Conservation (phyloP, 2,888 invertebrate species). For the Linnaemya tessellans region DNA sequence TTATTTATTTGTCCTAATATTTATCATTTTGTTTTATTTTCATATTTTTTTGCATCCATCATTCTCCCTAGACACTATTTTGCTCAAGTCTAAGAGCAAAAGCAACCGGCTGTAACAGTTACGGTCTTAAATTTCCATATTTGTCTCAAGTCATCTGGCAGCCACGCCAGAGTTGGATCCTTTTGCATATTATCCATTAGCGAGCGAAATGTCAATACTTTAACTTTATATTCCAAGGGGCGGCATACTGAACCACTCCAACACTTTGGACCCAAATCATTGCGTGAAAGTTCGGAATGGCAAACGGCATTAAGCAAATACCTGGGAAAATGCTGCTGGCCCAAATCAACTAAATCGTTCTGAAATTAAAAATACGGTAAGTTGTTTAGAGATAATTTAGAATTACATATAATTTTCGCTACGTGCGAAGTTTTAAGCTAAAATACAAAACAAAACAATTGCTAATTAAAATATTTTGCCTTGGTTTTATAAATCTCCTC, state of each 20-base stretch:
- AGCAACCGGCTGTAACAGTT: conserved; percentile 82
- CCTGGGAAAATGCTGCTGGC: conserved; percentile 80
- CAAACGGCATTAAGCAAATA: conserved; percentile 82
- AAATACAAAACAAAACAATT: too few relatives aligned
- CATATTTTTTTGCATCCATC: background rate
- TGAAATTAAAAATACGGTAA: conserved; percentile 61
- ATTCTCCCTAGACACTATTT: background rate
- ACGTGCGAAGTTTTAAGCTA: too few relatives aligned
- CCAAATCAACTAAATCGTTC: conserved; percentile 81
- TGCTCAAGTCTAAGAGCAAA: conserved; percentile 76
- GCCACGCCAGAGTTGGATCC: conserved; percentile 75
- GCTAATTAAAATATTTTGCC: too few relatives aligned
- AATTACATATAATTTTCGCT: too few relatives aligned
- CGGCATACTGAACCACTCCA: conserved; percentile 80
- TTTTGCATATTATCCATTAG: conserved; percentile 75
- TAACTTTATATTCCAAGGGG: conserved; percentile 82
- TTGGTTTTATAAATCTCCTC: too few relatives aligned
- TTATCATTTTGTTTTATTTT: background rate
- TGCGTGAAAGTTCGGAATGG: conserved; percentile 75
- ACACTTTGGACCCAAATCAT: conserved; percentile 77
- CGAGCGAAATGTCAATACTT: conserved; percentile 78
- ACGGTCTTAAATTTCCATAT: conserved; percentile 81
- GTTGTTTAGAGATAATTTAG: background rate
- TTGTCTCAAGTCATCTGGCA: conserved; percentile 77
- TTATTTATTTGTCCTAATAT: background rate